Conservation (phyloP, 2,113 vertebrate species). For the Callocephalon fimbriatum region DNA sequence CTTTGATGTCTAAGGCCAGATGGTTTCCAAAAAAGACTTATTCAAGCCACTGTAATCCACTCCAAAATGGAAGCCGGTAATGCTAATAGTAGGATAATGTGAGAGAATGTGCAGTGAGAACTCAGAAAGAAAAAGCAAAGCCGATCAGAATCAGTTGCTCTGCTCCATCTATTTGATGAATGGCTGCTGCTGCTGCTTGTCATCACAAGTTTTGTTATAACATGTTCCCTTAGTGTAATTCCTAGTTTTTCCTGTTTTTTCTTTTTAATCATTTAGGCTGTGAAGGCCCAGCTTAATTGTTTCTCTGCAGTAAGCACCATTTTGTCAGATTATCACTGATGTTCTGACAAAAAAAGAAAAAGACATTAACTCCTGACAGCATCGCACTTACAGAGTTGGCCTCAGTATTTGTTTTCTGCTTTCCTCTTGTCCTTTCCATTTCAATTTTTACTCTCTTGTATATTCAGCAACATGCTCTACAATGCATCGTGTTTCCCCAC, state of each 20-base stretch:
- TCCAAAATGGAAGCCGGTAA: not conserved
- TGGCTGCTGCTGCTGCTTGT: not conserved
- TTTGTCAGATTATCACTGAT: conserved; percentile 10
- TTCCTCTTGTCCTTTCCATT: not conserved
- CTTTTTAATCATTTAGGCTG: not conserved
- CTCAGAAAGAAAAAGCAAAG: not conserved
- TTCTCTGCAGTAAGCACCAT: not conserved
- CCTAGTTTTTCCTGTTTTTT: not conserved
- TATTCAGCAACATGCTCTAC: conserved; percentile 5
- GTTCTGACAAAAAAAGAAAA: conserved; percentile 6
- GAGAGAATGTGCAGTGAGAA: not conserved
- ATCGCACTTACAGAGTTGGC: not conserved
- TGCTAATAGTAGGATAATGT: not conserved
- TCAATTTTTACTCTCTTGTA: not conserved
- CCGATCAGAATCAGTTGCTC: not conserved
- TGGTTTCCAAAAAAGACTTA: conserved; percentile 44
- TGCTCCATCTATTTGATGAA: not conserved
- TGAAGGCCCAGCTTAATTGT: not conserved
- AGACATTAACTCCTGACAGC: conserved; percentile 20
- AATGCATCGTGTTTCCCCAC: not conserved
- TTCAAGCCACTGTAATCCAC: not conserved
- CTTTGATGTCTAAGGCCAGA: conserved; percentile 56
- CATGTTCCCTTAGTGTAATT: not conserved
- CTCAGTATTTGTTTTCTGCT: not conserved
- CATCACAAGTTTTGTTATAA: not conserved